Evolutionary conservation across 2,113 vertebrate species (phyloP).

Genomic region (Entomyzon cyanotis): DNA sequence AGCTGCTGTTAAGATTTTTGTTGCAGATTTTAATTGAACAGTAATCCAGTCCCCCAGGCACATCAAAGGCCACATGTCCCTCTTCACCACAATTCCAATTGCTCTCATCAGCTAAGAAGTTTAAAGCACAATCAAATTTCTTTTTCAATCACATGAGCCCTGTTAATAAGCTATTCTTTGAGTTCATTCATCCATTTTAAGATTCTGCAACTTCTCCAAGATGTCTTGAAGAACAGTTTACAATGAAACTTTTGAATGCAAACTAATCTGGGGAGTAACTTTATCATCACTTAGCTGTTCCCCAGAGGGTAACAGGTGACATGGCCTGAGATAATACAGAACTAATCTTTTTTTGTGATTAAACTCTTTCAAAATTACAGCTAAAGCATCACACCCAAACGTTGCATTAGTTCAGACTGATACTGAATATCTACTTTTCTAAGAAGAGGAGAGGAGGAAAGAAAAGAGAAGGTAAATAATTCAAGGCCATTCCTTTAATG

Average conservation of each 20-base stretch:
- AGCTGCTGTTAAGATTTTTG: slow-evolving; percentile 31
- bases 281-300: slow-evolving; percentile 70
- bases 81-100: slow-evolving; percentile 72
- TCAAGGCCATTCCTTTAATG: slow-evolving; percentile 31
- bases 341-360: background rate
- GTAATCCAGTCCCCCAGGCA: slow-evolving; percentile 59
- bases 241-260: slow-evolving; percentile 83
- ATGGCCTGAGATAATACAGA: slow-evolving; percentile 51
- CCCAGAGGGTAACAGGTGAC: slow-evolving; percentile 77
- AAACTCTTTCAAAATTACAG: slow-evolving; percentile 32
- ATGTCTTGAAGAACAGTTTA: slow-evolving; percentile 74
- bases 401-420: slow-evolving; percentile 15
- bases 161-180: slow-evolving; percentile 83
- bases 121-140: slow-evolving; percentile 82
- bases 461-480: background rate
- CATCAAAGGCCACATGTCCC: slow-evolving; percentile 65
- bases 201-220: slow-evolving; percentile 71
- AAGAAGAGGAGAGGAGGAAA: background rate
- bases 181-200: slow-evolving; percentile 75
- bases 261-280: slow-evolving; percentile 74
- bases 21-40: slow-evolving; percentile 65
- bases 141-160: slow-evolving; percentile 82
- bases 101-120: slow-evolving; percentile 71
- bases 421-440: background rate
- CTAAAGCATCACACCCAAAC: background rate